phyloP scores from a whole-genome alignment of 2,797 vertebrate species.

The Cuculus canorus region DNA sequence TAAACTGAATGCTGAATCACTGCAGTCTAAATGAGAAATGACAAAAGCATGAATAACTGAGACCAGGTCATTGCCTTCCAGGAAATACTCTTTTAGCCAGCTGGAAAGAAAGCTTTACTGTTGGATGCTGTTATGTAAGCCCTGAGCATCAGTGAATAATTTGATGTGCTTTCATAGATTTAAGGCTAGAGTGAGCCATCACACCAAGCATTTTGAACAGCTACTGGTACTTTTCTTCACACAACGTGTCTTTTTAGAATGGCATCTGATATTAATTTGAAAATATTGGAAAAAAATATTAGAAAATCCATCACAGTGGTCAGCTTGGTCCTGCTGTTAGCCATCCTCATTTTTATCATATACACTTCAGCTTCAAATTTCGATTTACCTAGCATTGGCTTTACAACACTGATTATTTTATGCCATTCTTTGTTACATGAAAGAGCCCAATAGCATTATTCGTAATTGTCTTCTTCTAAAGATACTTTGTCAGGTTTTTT shows the following conservation, averaged over 20 bases:
- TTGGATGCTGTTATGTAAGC: slow-evolving; percentile 6
- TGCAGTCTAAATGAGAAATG: slow-evolving; percentile 40
- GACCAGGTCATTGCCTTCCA: slow-evolving; percentile 57
- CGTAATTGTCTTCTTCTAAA: neutral
- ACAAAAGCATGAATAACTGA: slow-evolving; percentile 44
- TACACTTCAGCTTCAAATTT: neutral
- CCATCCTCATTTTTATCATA: neutral
- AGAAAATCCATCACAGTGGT: neutral
- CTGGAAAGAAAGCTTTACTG: slow-evolving; percentile 40
- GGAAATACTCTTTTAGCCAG: slow-evolving; percentile 46
- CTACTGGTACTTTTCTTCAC: neutral
- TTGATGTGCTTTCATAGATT: neutral
- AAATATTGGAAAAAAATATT: neutral
- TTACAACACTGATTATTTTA: neutral
- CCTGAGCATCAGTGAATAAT: slow-evolving; percentile 15
- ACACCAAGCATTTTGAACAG: neutral
- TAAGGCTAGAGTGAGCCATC: neutral
- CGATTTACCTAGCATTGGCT: neutral
- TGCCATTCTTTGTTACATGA: neutral
- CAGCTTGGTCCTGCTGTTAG: neutral
- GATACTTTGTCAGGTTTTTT: neutral
- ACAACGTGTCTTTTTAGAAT: neutral
- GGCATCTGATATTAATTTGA: neutral
- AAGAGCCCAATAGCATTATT: neutral
- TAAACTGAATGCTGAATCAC: neutral